A percentile compares a stretch with the other conserved stretches of the same genome.
phyloP scores from a whole-genome alignment of 53 echinoderm and acorn worm genomes.

The Paracentrotus lividus region DNA sequence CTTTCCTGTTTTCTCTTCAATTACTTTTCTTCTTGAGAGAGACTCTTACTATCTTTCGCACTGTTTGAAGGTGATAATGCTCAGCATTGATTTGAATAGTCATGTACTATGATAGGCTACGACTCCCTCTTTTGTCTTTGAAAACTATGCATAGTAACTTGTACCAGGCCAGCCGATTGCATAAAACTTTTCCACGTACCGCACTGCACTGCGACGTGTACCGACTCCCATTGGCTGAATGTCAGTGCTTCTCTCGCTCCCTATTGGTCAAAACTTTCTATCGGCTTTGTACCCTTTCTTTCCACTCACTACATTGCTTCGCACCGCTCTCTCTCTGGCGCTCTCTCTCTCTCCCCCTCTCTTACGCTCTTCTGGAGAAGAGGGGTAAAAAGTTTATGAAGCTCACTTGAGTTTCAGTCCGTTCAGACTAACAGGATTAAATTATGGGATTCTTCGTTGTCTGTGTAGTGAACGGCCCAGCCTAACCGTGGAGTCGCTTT shows the following conservation, averaged over 20 bases:
- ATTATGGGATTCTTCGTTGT: neutral
- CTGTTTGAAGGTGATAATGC: no score
- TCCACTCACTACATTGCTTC: neutral
- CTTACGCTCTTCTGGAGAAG: no score
- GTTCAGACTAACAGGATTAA: conserved; percentile 22
- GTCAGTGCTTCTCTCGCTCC: neutral
- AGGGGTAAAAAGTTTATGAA: neutral
- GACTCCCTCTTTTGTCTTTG: neutral
- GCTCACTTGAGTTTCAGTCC: neutral
- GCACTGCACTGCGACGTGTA: neutral
- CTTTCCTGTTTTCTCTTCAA: neutral
- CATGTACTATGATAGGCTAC: neutral
- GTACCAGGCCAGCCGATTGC: neutral
- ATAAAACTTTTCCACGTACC: neutral
- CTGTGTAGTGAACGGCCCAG: neutral
- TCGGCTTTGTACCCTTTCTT: neutral
- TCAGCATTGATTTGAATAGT: no score
- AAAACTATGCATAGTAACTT: no score
- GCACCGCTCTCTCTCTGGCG: neutral
- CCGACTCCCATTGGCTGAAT: conserved; percentile 3
- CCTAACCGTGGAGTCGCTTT: neutral
- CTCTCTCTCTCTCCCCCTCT: no score
- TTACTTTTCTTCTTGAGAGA: neutral
- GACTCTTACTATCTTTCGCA: no score
- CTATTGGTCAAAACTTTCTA: conserved; percentile 25